Base-by-base conservation (phyloP, 2,888 invertebrate genomes). In the Noctua comes region DNA sequence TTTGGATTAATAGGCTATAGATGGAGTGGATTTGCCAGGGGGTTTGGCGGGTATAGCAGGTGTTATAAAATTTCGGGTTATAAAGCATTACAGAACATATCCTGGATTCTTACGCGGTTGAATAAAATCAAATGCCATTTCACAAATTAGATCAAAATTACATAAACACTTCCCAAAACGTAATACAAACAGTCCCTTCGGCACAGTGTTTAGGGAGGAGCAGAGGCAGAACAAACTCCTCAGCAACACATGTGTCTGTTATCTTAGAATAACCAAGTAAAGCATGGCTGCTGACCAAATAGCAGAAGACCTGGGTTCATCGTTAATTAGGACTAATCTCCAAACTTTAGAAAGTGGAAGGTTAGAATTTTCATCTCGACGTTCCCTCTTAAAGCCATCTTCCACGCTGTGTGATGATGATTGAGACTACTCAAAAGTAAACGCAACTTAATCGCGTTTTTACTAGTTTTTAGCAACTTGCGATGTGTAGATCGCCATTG, bases 1-100 rank as follows among this genome's bases (percentile, higher is more conserved):
- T 89, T 77, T 80, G 88, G 77, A 78, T 91, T 85, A 85, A 57
- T 69, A 82, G 68, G 73, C 48, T 51, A 80, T 31, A 64, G 46
- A 27, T 65, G 21, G 70, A 13, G 62, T 54, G 16, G 73, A 18
- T 59, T 27, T 16, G 16, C 7, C n/a, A 51, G 16, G 8, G 8
- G 1, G 51, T 31, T 77, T 51, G 40, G 21, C 27, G 18, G 5
- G 11, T 48, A 40, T 24, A 3, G 7, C 13, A 64, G n/a, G n/a
- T 8, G 16, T 18, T 57, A 59, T 8, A 18, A 21, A 7, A 36
- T 2, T 59, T 71, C 4, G 6, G n/a, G 36, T 36, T 16, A 59
- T 6, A 71, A 46, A 11, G n/a, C 10, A 21, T 51, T n/a, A 43
- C 13, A 24, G 27, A 18, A 46, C n/a, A 5, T 46, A 2, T 18